A percentile compares a stretch with the other conserved stretches of the same genome.
Evolutionary conservation across 2,888 invertebrate species (phyloP).

Genomic region (Campopleginae sp.): DNA sequence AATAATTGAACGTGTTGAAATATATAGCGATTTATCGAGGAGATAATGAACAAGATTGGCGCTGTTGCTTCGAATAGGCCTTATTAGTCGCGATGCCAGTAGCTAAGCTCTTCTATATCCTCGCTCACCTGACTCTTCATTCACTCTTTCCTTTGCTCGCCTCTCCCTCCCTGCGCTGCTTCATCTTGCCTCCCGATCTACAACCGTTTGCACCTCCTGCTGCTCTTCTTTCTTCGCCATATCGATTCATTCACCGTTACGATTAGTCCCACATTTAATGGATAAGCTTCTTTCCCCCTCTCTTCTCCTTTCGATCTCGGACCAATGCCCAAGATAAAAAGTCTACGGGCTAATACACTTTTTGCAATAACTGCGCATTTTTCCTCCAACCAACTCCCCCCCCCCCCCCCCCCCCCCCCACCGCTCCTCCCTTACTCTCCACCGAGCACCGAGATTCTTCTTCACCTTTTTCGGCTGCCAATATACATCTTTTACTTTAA

Average conservation of each 20-base stretch:
- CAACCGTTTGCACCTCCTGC: background rate
- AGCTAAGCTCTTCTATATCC: conserved; percentile 24
- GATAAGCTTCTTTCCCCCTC: conserved; percentile 3
- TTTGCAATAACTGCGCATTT: conserved; percentile 15
- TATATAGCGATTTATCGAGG: background rate
- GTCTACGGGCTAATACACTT: conserved; percentile 31
- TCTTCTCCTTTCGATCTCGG: background rate
- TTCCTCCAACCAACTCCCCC: too few relatives aligned
- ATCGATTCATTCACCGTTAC: conserved; percentile 65
- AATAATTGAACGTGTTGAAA: conserved; percentile 6
- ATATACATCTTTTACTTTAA: conserved; percentile 44
- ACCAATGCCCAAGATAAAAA: background rate
- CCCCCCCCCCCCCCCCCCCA: too few relatives aligned
- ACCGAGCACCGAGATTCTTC: conserved; percentile 55
- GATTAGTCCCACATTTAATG: conserved; percentile 46
- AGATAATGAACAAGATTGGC: conserved; percentile 11
- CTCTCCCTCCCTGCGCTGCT: background rate
- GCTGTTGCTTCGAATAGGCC: conserved; percentile 3
- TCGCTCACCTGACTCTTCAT: conserved; percentile 43
- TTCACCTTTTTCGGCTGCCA: conserved; percentile 48
- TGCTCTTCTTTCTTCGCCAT: background rate
- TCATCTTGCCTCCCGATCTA: background rate
- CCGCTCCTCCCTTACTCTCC: background rate
- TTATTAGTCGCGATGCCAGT: conserved; percentile 21
- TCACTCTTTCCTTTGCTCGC: conserved; percentile 5